These are phyloP conservation scores for Pocillopora grandis DNA, from an alignment of 92 coral and sea anemone species.

Conservation along the genomic window DNA sequence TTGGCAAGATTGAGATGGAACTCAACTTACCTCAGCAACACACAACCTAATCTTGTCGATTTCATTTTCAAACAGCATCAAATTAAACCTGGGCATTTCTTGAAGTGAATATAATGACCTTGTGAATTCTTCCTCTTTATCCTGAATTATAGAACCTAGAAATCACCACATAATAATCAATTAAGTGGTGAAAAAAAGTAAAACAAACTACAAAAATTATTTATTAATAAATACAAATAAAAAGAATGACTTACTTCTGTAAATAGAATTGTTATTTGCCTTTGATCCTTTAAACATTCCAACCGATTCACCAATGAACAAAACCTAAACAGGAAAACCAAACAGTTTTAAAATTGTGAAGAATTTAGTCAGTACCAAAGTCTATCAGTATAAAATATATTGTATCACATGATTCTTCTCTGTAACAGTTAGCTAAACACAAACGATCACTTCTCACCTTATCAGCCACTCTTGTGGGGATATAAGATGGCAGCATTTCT, in stretches of 20 bases:
- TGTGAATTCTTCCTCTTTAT: constrained; percentile 82
- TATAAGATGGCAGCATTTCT: constrained; percentile 93
- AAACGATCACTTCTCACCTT: constrained; percentile 56
- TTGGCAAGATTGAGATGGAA: no score
- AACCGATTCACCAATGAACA: constrained; percentile 94
- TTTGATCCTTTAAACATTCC: constrained; percentile 91
- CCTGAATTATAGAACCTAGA: constrained; percentile 75
- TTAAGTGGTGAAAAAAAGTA: not conserved
- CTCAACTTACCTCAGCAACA: constrained; percentile 81
- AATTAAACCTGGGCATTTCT: constrained; percentile 73
- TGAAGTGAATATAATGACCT: constrained; percentile 75
- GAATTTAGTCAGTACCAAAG: not conserved
- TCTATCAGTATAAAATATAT: not conserved
- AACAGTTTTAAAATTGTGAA: not conserved
- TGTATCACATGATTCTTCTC: no score
- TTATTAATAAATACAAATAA: not conserved
- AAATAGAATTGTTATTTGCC: constrained; percentile 38
- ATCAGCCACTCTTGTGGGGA: constrained; percentile 92
- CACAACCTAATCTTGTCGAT: constrained; percentile 90
- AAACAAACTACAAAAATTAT: not conserved
- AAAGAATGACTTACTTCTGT: constrained; percentile 20
- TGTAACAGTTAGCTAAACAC: no score
- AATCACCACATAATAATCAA: not conserved
- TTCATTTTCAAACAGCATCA: constrained; percentile 88
- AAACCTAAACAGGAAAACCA: constrained; percentile 53